Evolutionary conservation across 1,140 invertebrate species (phyloP), one percentile per base, ranked within the genome.

Genomic region (Cyclina sinensis): DNA sequence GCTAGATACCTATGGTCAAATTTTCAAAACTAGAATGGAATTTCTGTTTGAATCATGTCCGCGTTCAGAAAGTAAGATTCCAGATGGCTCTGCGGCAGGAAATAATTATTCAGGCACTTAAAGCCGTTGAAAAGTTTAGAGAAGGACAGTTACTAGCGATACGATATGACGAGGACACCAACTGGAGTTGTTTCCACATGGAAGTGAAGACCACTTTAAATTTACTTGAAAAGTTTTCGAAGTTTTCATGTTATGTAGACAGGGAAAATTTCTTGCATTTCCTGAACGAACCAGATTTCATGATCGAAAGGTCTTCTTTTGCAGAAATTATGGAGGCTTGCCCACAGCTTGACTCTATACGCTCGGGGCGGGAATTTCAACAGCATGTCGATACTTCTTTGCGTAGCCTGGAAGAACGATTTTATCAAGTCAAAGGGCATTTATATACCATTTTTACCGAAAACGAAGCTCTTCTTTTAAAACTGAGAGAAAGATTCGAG

Each of bases 1-100:
- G 11, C 65, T 84, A 30, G 81, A 84, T 43, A 84, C 81, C 1
- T 73, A 84, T 24, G 81, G 81, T 5, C 81, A 84, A 48, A 51
- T 84, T 24, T 84, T 84, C 27, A 48, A 73, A 51, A 12, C 57
- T 4, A 48, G 73, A 30, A 84, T 70, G 65, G 81, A 81, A 21
- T 43, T 59, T 27, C 11, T 81, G 37, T 18, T 81, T 30, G 51
- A 65, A 59, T 4, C 57, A 27, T 27, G n/a, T 7, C 24, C 4
- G 24, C 27, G 2, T 27, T 24, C 12, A 0, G 18, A 57, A 21
- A 37, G 27, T n/a, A 57, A 57, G 21, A 35, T 81, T 81, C 32
- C 51, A 21, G 35, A 84, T 51, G 46, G 24, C 16, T n/a, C 24
- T 12, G 48, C 81, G 3, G 59, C 30, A 46, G 43, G n/a, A 70